phyloP scores from a whole-genome alignment of 2,888 invertebrate genomes.

The Perithous albicinctus region DNA sequence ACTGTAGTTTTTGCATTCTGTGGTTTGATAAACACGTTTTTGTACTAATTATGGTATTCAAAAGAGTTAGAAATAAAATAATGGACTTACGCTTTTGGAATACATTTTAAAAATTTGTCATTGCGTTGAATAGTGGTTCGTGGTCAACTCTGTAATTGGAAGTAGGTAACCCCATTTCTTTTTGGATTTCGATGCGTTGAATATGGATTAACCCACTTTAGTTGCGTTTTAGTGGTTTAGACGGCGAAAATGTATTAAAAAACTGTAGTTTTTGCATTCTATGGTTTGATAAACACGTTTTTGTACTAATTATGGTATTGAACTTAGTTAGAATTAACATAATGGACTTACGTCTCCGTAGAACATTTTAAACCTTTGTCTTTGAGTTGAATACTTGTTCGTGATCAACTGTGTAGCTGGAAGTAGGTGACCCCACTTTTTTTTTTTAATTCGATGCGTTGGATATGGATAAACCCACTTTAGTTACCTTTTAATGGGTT shows the following conservation, averaged over 20 bases:
- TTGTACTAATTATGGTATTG: not conserved
- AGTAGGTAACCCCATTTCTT: too few relatives aligned
- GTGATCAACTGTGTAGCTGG: too few relatives aligned
- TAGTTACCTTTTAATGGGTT: not conserved
- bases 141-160: too few relatives aligned
- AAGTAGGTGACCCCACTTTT: too few relatives aligned
- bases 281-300: not conserved
- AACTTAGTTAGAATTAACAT: too few relatives aligned
- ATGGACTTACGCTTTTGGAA: not conserved
- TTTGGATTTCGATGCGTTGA: not conserved
- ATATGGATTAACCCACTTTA: not conserved
- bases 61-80: too few relatives aligned
- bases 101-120: not conserved
- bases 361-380: not conserved
- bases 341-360: not conserved
- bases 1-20: not conserved
- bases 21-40: not conserved
- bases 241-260: not conserved
- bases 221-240: not conserved
- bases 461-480: not conserved
- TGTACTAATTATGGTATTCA: not conserved
- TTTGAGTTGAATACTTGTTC: too few relatives aligned
- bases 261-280: not conserved
- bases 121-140: too few relatives aligned
- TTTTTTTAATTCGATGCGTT: not conserved